Percentiles rank a stretch among this genome's conserved stretches.
phyloP scores from a whole-genome alignment of 2,113 vertebrate species.

The Mustelus asterias region DNA sequence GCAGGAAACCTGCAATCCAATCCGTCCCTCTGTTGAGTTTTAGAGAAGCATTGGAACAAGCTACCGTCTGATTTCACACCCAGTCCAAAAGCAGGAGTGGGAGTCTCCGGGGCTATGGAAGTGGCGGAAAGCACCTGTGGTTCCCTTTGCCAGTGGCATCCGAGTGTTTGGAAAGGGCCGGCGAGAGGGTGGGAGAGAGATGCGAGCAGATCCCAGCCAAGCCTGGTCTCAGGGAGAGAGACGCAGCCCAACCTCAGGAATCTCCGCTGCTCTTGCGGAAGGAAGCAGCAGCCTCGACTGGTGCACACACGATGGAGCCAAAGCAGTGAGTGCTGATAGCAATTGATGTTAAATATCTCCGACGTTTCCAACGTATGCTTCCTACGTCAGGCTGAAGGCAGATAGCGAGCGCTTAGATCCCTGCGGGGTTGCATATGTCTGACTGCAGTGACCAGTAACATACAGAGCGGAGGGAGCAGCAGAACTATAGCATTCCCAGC shows the following conservation, averaged over 20 bases:
- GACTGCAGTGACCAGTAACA: not conserved
- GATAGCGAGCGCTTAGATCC: not conserved
- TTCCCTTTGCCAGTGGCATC: not conserved
- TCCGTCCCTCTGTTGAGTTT: not conserved
- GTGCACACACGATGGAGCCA: not conserved
- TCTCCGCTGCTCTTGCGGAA: not conserved
- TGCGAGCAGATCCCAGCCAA: too few relatives aligned
- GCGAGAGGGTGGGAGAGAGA: not conserved
- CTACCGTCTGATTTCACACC: not conserved
- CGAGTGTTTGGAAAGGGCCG: not conserved
- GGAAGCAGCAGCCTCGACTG: not conserved
- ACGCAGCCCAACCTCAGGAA: not conserved
- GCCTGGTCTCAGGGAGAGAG: not conserved
- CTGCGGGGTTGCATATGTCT: not conserved
- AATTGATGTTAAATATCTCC: slow-evolving; percentile 7
- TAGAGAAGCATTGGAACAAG: not conserved
- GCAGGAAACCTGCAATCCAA: not conserved
- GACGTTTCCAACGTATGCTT: not conserved
- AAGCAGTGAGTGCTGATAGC: not conserved
- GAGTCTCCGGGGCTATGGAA: not conserved
- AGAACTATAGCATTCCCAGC: too few relatives aligned
- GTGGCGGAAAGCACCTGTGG: not conserved
- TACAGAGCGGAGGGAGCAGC: not conserved
- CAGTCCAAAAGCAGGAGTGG: not conserved
- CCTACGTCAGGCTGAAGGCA: slow-evolving; percentile 1